These are phyloP conservation scores for Paramormyrops kingsleyae DNA, from an alignment of 2,113 vertebrate species.

Conservation along the genomic window DNA sequence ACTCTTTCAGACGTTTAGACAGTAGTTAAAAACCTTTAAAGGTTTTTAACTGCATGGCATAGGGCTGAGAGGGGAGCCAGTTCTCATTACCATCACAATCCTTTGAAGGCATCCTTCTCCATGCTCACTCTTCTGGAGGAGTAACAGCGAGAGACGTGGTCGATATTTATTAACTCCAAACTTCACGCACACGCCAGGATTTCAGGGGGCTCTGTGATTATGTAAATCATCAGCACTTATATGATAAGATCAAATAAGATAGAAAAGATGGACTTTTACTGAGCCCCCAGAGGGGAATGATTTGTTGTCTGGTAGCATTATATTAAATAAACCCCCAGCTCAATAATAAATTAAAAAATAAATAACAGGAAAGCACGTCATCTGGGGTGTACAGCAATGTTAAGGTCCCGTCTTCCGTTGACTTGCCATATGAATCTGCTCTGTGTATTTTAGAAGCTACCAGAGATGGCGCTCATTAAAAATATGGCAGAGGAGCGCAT, in stretches of 20 bases:
- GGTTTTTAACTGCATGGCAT: neutral
- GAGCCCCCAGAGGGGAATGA: neutral
- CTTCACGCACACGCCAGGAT: neutral
- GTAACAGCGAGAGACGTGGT: neutral
- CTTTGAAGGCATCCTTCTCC: constrained; percentile 18
- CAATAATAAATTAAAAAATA: neutral
- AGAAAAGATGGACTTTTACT: neutral
- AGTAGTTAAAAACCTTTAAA: constrained; percentile 5
- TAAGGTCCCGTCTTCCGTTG: neutral
- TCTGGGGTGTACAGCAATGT: neutral
- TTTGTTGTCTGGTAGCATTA: neutral
- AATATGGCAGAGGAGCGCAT: neutral
- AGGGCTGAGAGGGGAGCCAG: constrained; percentile 2
- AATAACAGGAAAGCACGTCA: neutral
- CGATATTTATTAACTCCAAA: constrained; percentile 4
- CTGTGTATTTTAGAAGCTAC: neutral
- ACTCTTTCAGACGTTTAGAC: constrained; percentile 3
- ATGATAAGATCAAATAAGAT: neutral
- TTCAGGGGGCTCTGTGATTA: neutral
- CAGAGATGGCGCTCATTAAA: neutral
- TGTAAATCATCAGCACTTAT: neutral
- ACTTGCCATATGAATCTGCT: neutral
- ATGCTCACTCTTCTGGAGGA: neutral
- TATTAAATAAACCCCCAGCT: neutral
- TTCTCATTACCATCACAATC: neutral